Base-by-base conservation (phyloP, 2,888 invertebrate genomes). In the Apomyelois bistriatella region DNA sequence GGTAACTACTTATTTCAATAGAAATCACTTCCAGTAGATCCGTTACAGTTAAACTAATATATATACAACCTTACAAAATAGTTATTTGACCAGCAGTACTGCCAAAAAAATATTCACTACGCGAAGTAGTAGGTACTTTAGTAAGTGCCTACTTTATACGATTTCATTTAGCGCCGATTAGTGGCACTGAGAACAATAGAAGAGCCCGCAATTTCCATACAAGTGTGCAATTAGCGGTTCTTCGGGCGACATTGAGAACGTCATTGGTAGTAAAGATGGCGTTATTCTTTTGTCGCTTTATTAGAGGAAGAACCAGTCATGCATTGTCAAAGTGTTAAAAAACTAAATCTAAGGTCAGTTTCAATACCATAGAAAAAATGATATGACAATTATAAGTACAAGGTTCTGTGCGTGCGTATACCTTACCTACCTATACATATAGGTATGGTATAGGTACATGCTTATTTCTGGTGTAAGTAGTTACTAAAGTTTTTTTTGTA, bases 111-210 rank as follows among this genome's bases (percentile, higher is more conserved):
- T n/a, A n/a, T n/a, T n/a, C n/a, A n/a, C n/a, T n/a, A n/a, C n/a
- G n/a, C n/a, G n/a, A n/a, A n/a, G 36, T 30, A 52, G 38, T 59
- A 53, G 35, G 35, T 35, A 5, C n/a, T n/a, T n/a, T n/a, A n/a
- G n/a, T 35, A 38, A 22, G 22, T 22, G 5, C 15, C 13, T 41
- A 30, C 42, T 28, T 53, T 51, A 42, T 36, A 32, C n/a, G 22
- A 10, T 22, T 32, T 32, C 22, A 67, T 73, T 78, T 78, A 76
- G 68, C 62, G 54, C 54, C 64, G 58, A 72, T 78, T 78, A 71
- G 55, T 60, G n/a, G n/a, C n/a, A n/a, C n/a, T n/a, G 54, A 61
- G 72, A 78, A 84, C 83, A 85, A 84, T 78, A 68, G 79, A 73
- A 74, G 64, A 68, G 53, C 62, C 59, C 60, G 60, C 58, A 64